These are phyloP conservation scores for Hafferia zeledoni DNA, from an alignment of 2,797 vertebrate genomes.

Conservation along the genomic window DNA sequence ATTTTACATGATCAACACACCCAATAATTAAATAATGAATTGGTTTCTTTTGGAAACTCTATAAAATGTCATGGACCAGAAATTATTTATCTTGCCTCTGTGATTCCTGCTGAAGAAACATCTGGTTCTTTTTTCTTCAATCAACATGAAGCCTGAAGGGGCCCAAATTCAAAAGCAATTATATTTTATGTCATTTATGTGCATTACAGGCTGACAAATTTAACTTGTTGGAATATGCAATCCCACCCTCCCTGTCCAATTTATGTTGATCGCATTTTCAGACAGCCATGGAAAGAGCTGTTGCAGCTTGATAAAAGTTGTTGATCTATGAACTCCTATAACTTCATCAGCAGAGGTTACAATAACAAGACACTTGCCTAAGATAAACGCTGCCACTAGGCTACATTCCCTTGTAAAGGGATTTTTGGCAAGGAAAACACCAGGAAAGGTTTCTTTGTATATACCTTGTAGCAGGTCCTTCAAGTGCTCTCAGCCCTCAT, in stretches of 20 bases:
- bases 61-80: slow-evolving; percentile 66
- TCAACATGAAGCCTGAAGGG: slow-evolving; percentile 76
- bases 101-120: slow-evolving; percentile 74
- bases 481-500: slow-evolving; percentile 40
- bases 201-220: slow-evolving; percentile 76
- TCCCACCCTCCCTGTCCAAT: slow-evolving; percentile 71
- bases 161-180: slow-evolving; percentile 77
- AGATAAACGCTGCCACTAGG: slow-evolving; percentile 58
- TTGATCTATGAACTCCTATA: slow-evolving; percentile 74
- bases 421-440: slow-evolving; percentile 53
- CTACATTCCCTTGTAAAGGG: slow-evolving; percentile 65
- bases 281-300: slow-evolving; percentile 70
- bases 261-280: slow-evolving; percentile 76
- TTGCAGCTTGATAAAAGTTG: slow-evolving; percentile 75
- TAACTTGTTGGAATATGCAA: slow-evolving; percentile 78
- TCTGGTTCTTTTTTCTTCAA: slow-evolving; percentile 80
- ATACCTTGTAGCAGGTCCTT: slow-evolving; percentile 60
- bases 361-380: slow-evolving; percentile 62
- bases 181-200: slow-evolving; percentile 79
- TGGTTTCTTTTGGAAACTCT: slow-evolving; percentile 74
- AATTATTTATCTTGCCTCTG: slow-evolving; percentile 75
- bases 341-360: slow-evolving; percentile 71
- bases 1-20: slow-evolving; percentile 72
- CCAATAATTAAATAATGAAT: slow-evolving; percentile 78
- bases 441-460: slow-evolving; percentile 61